Conservation (phyloP, 2,113 vertebrate species). For the Tichodroma muraria region DNA sequence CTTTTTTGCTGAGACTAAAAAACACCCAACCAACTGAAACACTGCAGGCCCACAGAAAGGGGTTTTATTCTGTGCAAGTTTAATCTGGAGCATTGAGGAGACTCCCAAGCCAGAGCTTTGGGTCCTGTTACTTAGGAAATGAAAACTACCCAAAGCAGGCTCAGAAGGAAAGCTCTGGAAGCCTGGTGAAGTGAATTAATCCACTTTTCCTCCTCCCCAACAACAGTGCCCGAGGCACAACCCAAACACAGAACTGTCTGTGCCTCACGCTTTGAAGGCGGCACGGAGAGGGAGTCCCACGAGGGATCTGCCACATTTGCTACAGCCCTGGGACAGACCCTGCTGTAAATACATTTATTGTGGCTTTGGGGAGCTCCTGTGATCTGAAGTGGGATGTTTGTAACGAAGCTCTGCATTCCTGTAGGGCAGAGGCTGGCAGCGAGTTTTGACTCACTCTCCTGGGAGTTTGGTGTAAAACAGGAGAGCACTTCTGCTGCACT, state of each 20-base stretch:
- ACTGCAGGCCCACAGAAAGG: accelerated
- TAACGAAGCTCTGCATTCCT: neutral
- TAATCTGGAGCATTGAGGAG: neutral
- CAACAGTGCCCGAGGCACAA: conserved; percentile 28
- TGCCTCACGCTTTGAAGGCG: neutral
- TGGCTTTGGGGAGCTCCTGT: neutral
- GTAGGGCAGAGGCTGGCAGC: neutral
- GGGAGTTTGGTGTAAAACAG: neutral
- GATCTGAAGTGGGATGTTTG: neutral
- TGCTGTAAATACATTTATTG: neutral
- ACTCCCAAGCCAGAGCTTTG: neutral
- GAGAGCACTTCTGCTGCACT: accelerated
- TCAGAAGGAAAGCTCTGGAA: neutral
- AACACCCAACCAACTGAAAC: accelerated
- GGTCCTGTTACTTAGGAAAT: conserved; percentile 16
- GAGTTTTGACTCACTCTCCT: neutral
- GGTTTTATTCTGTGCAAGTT: neutral
- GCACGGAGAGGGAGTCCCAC: neutral
- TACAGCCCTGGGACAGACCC: neutral
- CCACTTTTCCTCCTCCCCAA: neutral
- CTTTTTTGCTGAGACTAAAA: neutral
- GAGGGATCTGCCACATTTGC: neutral
- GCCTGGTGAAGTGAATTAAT: neutral
- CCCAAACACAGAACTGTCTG: neutral
- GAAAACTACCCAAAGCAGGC: neutral